These are phyloP conservation scores for Rhadina sibilatrix DNA, from an alignment of 2,113 vertebrate species.

Conservation along the genomic window DNA sequence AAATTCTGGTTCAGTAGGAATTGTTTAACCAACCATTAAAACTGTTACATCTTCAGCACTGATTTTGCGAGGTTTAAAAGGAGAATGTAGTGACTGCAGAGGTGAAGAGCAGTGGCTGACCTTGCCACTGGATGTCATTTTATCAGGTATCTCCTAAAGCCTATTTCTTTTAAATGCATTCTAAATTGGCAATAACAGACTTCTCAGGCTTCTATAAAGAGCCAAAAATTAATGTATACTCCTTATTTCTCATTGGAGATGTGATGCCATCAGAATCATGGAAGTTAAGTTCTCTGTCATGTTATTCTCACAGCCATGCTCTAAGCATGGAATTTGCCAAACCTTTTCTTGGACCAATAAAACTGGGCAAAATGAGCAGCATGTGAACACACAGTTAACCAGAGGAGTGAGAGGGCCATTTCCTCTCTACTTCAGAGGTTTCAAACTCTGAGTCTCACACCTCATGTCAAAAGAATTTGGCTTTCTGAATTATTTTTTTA, in stretches of 20 bases:
- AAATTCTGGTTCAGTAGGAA: not conserved
- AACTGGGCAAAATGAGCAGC: not conserved
- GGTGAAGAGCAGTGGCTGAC: not conserved
- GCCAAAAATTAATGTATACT: not conserved
- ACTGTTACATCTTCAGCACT: not conserved
- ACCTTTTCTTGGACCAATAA: not conserved
- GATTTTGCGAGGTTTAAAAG: not conserved
- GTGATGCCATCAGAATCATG: not conserved
- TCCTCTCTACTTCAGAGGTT: not conserved
- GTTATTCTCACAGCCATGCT: not conserved
- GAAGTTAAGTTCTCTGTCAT: not conserved
- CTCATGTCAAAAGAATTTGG: not conserved
- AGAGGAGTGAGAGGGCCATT: not conserved
- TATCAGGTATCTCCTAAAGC: not conserved
- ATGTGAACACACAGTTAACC: not conserved
- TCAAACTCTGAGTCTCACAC: not conserved
- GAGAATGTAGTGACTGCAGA: not conserved
- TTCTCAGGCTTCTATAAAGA: not conserved
- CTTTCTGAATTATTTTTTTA: not conserved
- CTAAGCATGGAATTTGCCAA: not conserved
- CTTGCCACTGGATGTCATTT: not conserved
- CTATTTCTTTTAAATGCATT: not conserved
- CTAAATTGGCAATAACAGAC: not conserved
- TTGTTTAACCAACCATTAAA: not conserved
- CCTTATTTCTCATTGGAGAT: not conserved